phyloP scores from a whole-genome alignment of 2,888 invertebrate genomes.

The Hyposoter didymator region DNA sequence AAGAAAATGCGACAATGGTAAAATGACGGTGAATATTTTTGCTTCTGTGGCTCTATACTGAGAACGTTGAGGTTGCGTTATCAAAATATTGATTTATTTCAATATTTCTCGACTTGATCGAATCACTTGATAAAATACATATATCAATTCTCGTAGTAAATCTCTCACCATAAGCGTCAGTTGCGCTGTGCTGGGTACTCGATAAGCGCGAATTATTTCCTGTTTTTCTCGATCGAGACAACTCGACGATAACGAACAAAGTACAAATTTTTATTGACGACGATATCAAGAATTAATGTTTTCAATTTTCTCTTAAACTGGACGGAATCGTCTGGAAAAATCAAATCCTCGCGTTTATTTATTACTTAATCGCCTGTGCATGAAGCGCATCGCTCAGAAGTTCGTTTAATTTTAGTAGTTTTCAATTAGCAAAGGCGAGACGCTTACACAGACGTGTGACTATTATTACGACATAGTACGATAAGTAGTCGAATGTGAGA shows the following conservation, averaged over 20 bases:
- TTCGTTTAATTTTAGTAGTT: constrained; percentile 11
- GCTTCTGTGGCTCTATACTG: neutral
- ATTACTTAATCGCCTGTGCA: neutral
- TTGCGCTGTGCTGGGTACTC: neutral
- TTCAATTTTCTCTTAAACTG: neutral
- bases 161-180: neutral
- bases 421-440: constrained; percentile 11
- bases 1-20: neutral
- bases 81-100: neutral
- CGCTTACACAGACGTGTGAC: constrained; percentile 1
- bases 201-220: neutral
- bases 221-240: neutral
- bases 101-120: neutral
- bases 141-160: neutral
- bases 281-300: no score
- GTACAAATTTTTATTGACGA: neutral
- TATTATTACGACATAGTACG: neutral
- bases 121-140: neutral
- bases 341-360: neutral
- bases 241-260: neutral
- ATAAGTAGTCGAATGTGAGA: neutral
- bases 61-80: neutral
- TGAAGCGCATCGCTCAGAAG: neutral
- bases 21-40: neutral
- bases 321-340: neutral